Evolutionary conservation across 1,140 invertebrate species (phyloP).

Genomic region (Leptinotarsa undecemlineata): DNA sequence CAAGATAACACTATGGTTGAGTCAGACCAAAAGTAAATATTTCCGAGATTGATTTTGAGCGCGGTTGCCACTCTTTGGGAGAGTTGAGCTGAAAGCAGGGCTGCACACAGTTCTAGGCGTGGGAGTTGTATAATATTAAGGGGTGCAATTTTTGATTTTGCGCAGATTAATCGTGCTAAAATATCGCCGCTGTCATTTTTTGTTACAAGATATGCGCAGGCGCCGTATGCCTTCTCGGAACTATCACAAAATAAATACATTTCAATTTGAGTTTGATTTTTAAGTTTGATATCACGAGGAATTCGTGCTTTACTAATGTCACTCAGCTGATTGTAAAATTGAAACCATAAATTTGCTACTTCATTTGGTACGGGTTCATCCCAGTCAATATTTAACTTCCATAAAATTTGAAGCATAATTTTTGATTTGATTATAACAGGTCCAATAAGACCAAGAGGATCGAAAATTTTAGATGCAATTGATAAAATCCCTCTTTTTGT

Average conservation of each 20-base stretch:
- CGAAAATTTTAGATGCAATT: conserved; percentile 45
- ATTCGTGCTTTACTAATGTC: conserved; percentile 17
- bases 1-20: conserved; percentile 53
- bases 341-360: conserved; percentile 13
- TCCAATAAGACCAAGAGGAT: conserved; percentile 54
- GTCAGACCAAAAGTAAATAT: conserved; percentile 52
- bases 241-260: conserved; percentile 50
- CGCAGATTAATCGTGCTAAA: conserved; percentile 36
- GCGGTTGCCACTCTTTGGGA: conserved; percentile 25
- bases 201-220: conserved; percentile 44
- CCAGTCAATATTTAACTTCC: conserved; percentile 40
- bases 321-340: conserved; percentile 25
- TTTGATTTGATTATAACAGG: conserved; percentile 55
- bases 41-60: conserved; percentile 22
- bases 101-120: conserved; percentile 41
- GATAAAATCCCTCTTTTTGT: conserved; percentile 38
- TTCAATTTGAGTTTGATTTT: conserved; percentile 23
- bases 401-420: conserved; percentile 57
- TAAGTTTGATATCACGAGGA: conserved; percentile 2
- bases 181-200: conserved; percentile 19
- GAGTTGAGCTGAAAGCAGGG: conserved; percentile 35
- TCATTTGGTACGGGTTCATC: conserved; percentile 30
- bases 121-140: conserved; percentile 48
- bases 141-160: conserved; percentile 48
- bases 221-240: conserved; percentile 47